Evolutionary conservation across 2,797 vertebrate genomes (phyloP).

Genomic region (Gallinago solitaria): DNA sequence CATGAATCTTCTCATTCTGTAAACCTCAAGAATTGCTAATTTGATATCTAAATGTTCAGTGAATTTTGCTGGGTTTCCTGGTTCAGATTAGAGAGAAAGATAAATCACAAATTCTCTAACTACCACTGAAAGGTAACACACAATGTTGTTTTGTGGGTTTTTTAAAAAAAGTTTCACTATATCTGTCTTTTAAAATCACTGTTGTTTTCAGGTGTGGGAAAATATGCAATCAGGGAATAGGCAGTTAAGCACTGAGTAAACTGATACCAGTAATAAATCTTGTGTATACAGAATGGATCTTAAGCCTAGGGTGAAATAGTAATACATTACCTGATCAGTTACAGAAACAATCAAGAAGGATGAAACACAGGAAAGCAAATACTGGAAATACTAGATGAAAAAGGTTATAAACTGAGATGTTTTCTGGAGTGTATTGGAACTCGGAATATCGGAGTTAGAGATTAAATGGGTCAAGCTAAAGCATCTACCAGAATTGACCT

Average conservation of each 20-base stretch:
- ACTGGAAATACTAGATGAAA: background rate
- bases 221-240: background rate
- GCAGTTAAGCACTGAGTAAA: constrained; percentile 1
- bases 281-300: background rate
- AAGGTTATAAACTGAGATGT: background rate
- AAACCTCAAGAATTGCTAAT: background rate
- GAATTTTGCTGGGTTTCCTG: background rate
- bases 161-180: background rate
- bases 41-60: background rate
- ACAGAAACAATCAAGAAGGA: background rate
- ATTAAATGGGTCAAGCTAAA: background rate
- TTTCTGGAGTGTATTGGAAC: background rate
- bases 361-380: background rate
- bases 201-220: background rate
- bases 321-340: background rate
- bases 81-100: background rate
- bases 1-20: background rate
- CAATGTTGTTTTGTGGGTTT: background rate
- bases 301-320: background rate
- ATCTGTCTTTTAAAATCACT: background rate
- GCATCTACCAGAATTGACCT: background rate
- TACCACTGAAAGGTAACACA: background rate
- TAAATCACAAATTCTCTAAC: background rate
- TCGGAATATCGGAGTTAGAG: background rate
- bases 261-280: constrained; percentile 2